Base-by-base conservation (phyloP, 2,888 invertebrate genomes). In the Lepeophtheirus nordmannii region DNA sequence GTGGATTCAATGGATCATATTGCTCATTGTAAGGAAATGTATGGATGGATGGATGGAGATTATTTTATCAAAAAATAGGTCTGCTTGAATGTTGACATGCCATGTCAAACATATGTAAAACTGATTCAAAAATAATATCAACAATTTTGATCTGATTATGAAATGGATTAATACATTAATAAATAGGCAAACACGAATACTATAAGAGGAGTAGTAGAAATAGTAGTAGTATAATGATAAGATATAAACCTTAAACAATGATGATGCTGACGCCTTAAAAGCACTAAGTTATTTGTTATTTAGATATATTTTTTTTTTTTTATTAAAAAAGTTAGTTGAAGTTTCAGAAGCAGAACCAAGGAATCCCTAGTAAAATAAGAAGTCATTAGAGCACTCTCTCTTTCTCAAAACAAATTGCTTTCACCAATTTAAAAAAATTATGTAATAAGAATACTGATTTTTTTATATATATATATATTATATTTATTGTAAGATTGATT, bases 211-310 rank as follows among this genome's bases (percentile, higher is more conserved):
- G 14, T 46, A 46, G 63, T 17, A 65, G 20, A 22, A 3, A 37
- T 17, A 65, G 38, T 46, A 10, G 5, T 2, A 63, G 5, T 2
- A 64, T 14, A 20, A 70, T 60, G 63, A 41, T 58, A 58, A 41
- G 57, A 40, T 37, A 12, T 37, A 40, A 56, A n/a, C 37, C 23
- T 8, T 39, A 14, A 58, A 60, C 23, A 62, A 67, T 46, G 53
- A 5, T 46, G 53, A 14, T 8, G 53, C 14, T 17, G 53, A 8
- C 53, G 53, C 53, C 17, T 17, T 46, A n/a, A 46, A 46, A 46
- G 53, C 53, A 46, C 14, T 46, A 30, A 30, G 30, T 30, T 30
- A 30, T 30, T 30, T 30, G 30, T 30, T 30, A 30, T 30, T 30
- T 30, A 17, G n/a, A 8, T 17, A 46, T 5, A n/a, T 5, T 5